These are phyloP conservation scores for Drosophila heteroneura DNA, from an alignment of 2,888 invertebrate species.

Conservation along the genomic window DNA sequence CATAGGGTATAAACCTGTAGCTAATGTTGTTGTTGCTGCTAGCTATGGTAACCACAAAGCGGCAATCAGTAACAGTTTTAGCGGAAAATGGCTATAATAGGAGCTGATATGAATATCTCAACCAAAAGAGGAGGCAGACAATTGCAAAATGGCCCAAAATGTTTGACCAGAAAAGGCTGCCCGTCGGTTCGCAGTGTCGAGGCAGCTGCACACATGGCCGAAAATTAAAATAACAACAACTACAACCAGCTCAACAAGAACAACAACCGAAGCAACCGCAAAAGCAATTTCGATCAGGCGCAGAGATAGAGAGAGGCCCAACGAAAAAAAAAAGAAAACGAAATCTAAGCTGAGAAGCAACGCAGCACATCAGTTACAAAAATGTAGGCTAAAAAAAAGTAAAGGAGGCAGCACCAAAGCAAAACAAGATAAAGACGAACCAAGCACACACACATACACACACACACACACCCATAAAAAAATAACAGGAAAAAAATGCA, in stretches of 20 bases:
- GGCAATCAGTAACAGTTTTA: constrained; percentile 82
- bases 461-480: constrained; percentile 15
- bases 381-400: constrained; percentile 64
- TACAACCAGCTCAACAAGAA: constrained; percentile 37
- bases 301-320: constrained; percentile 70
- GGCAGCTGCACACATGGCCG: constrained; percentile 74
- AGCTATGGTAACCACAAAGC: constrained; percentile 65
- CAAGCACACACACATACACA: constrained; percentile 27
- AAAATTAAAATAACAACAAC: constrained; percentile 75
- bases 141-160: constrained; percentile 75
- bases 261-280: constrained; percentile 70
- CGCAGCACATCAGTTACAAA: constrained; percentile 79
- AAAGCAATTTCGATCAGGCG: constrained; percentile 82
- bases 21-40: constrained; percentile 11
- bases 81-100: constrained; percentile 81
- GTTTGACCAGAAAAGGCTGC: constrained; percentile 43
- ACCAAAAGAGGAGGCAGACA: constrained; percentile 65
- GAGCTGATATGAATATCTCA: constrained; percentile 80
- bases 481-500: constrained; percentile 4
- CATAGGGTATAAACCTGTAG: constrained; percentile 12
- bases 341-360: constrained; percentile 60
- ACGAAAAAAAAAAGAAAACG: constrained; percentile 35
- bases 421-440: constrained; percentile 68
- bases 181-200: constrained; percentile 21
- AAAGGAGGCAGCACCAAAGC: constrained; percentile 44